Evolutionary conservation across 1,140 invertebrate genomes (phyloP).

Genomic region (Stegodyphus dumicola): DNA sequence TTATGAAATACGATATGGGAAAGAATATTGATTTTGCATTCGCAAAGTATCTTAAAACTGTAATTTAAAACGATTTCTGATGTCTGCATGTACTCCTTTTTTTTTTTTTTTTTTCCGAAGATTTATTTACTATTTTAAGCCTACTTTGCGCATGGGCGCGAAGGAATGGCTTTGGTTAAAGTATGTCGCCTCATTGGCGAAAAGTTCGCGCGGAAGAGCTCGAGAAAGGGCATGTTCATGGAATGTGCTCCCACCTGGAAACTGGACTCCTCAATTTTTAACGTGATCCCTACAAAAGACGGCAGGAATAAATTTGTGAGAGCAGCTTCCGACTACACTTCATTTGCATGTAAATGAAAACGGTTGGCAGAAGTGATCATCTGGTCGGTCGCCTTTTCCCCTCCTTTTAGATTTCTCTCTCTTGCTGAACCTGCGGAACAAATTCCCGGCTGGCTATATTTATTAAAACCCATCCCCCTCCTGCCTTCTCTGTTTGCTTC

Average conservation of each 20-base stretch:
- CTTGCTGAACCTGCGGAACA: constrained; percentile 8
- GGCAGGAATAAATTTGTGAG: constrained; percentile 49
- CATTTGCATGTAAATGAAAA: constrained; percentile 62
- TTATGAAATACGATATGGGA: too few relatives aligned
- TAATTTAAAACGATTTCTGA: too few relatives aligned
- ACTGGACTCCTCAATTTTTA: constrained; percentile 54
- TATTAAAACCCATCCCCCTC: constrained; percentile 43
- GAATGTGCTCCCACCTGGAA: constrained; percentile 14
- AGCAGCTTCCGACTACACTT: constrained; percentile 40
- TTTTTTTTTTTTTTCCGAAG: too few relatives aligned
- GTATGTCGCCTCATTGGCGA: too few relatives aligned
- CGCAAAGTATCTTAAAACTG: too few relatives aligned
- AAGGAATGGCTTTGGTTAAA: too few relatives aligned
- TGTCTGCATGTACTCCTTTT: too few relatives aligned
- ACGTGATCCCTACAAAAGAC: constrained; percentile 43
- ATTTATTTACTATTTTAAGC: too few relatives aligned
- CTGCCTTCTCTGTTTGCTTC: neutral
- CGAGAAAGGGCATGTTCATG: too few relatives aligned
- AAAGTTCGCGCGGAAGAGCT: too few relatives aligned
- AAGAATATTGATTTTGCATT: too few relatives aligned
- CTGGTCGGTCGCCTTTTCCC: constrained; percentile 13
- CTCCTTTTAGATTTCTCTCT: constrained; percentile 52
- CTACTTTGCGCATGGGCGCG: too few relatives aligned
- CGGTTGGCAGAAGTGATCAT: constrained; percentile 54
- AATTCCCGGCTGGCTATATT: constrained; percentile 61